Base-by-base conservation (phyloP, 1,140 invertebrate species). In the Asobara japonica region DNA sequence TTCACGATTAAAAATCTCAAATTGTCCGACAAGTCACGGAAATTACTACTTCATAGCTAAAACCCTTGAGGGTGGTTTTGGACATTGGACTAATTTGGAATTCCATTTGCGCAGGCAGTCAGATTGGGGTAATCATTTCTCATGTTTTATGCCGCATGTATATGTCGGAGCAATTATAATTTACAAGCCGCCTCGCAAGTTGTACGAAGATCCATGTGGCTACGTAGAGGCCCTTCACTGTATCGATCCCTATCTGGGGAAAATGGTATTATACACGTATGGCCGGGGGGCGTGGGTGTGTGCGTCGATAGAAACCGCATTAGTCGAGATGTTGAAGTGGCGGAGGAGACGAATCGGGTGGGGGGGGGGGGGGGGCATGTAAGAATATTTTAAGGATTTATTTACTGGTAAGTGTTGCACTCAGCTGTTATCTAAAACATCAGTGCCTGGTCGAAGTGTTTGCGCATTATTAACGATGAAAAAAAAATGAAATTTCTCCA, bases 131-230 rank as follows among this genome's bases (percentile, higher is more conserved):
- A 56, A 56, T 56, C 51, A 56, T 56, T 56, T 56, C 51, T 56
- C 51, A 56, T 56, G 51, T 56, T 56, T 22, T 56, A 22, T 56
- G 51, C 6, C 11, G 5, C 22, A 25, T 56, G 20, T 56, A 27
- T 56, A 56, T 25, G 51, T 56, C 51, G 4, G 51, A 16, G 60
- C 60, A 62, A 62, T 62, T 62, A 62, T 62, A 62, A 62, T 62
- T 62, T 62, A 62, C 60, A 29, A 62, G 25, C 27, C 29, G 27
- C 27, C 11, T 62, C 3, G n/a, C 27, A 16, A 62, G 29, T 29
- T 62, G 27, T 30, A 62, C n/a, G 4, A 16, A 31, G 27, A 31
- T 60, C 22, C 56, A 60, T 62, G 60, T 62, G 27, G 27, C 13
- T 62, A 62, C 51, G 7, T 62, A 29, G n/a, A 16, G 51, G 25